These are phyloP conservation scores for Eospalax fontanierii DNA, from an alignment of 2,797 vertebrate species.

Conservation along the genomic window DNA sequence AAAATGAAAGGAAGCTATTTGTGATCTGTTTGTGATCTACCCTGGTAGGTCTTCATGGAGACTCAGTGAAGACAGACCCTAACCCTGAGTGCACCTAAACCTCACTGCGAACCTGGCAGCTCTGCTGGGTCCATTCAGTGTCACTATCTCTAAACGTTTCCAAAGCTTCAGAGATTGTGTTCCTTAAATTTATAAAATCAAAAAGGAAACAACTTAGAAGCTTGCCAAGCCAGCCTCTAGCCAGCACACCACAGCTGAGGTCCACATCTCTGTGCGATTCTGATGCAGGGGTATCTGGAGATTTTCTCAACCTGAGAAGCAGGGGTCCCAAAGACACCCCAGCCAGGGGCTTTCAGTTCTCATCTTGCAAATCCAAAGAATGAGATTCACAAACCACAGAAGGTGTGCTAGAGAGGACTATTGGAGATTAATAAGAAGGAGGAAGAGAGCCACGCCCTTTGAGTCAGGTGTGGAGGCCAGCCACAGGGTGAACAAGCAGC, in stretches of 20 bases:
- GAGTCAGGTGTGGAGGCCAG: neutral
- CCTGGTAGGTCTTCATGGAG: neutral
- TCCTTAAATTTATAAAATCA: neutral
- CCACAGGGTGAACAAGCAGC: neutral
- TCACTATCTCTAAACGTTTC: conserved; percentile 22
- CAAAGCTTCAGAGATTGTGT: conserved; percentile 19
- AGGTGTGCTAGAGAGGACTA: neutral
- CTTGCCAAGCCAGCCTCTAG: neutral
- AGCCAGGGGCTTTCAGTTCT: neutral
- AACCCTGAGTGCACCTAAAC: conserved; percentile 1
- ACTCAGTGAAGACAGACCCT: neutral
- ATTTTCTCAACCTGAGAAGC: neutral
- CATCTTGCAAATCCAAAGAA: no score
- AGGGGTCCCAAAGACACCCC: neutral
- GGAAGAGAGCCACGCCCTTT: neutral
- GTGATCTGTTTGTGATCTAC: neutral
- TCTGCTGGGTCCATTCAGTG: neutral
- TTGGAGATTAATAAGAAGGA: neutral
- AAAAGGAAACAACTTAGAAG: conserved; percentile 7
- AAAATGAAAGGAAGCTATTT: neutral
- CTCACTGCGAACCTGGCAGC: neutral
- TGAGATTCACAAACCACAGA: neutral
- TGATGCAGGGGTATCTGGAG: neutral
- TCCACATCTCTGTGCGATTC: neutral
- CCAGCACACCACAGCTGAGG: neutral